phyloP scores from a whole-genome alignment of 2,888 invertebrate genomes.

The Volucella zonaria region DNA sequence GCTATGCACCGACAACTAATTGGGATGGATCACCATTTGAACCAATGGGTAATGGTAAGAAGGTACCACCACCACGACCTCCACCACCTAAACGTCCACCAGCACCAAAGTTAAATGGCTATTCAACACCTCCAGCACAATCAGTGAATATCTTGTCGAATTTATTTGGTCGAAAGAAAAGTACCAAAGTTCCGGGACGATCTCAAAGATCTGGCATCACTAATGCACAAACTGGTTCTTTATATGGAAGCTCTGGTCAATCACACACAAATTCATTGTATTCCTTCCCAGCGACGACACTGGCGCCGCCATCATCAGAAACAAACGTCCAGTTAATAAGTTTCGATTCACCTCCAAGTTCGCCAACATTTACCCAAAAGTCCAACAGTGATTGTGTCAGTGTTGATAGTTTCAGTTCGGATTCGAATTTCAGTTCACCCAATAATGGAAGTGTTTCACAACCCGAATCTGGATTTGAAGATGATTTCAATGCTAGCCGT shows the following conservation, averaged over 20 bases:
- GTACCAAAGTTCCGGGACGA: conserved; percentile 70
- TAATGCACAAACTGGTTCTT: conserved; percentile 34
- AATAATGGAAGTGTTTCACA: conserved; percentile 86
- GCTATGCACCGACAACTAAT: conserved; percentile 81
- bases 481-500: conserved; percentile 87
- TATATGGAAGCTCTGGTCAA: conserved; percentile 47
- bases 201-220: conserved; percentile 19
- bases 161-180: conserved; percentile 80
- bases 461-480: conserved; percentile 92
- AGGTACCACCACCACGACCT: conserved; percentile 81
- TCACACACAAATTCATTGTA: conserved; percentile 64
- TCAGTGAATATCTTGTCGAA: conserved; percentile 80
- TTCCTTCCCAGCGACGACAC: conserved; percentile 39
- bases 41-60: conserved; percentile 76
- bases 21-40: conserved; percentile 81
- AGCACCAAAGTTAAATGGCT: conserved; percentile 75
- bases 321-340: conserved; percentile 85
- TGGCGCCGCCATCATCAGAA: conserved; percentile 34
- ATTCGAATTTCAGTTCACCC: conserved; percentile 86
- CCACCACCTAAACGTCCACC: conserved; percentile 80
- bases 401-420: conserved; percentile 90
- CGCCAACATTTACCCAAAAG: conserved; percentile 89
- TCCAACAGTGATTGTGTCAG: conserved; percentile 90
- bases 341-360: conserved; percentile 88
- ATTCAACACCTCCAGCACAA: conserved; percentile 76